A percentile compares a stretch with the other conserved stretches of the same genome.
Conservation (phyloP, 2,888 invertebrate genomes). For the Leptinotarsa haldemani region DNA sequence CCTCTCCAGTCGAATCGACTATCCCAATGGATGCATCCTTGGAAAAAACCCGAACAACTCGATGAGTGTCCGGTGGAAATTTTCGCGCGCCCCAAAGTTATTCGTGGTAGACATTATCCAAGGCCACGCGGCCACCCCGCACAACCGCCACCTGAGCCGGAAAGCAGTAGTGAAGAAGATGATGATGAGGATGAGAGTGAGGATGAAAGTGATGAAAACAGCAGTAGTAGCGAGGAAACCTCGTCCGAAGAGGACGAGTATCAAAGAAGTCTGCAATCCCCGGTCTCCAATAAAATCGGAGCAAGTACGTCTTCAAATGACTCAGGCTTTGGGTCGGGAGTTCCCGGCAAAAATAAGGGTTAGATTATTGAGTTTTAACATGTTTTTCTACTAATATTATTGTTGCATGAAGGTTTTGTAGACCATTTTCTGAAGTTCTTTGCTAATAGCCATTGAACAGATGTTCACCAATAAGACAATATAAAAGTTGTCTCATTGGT, state of each 20-base stretch:
- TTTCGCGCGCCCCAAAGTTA: conserved; percentile 63
- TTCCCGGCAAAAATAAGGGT: conserved; percentile 76
- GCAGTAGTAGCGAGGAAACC: conserved; percentile 52
- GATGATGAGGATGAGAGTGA: conserved; percentile 50
- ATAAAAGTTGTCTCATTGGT: too few relatives aligned
- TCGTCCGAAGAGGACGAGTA: conserved; percentile 46
- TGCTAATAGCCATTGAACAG: too few relatives aligned
- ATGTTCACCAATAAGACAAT: too few relatives aligned
- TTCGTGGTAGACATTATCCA: conserved; percentile 63
- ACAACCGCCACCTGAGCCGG: conserved; percentile 46
- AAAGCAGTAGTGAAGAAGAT: conserved; percentile 62
- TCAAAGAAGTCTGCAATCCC: conserved; percentile 49
- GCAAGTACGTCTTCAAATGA: conserved; percentile 85
- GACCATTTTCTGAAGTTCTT: neutral
- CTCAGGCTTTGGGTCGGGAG: conserved; percentile 80
- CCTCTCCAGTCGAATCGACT: conserved; percentile 64
- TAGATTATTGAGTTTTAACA: conserved; percentile 64
- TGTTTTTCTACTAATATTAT: conserved; percentile 36
- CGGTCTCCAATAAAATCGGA: conserved; percentile 63
- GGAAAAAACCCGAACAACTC: conserved; percentile 62
- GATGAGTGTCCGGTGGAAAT: conserved; percentile 63
- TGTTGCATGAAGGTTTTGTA: conserved; percentile 1
- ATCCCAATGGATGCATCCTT: conserved; percentile 63
- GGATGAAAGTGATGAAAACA: conserved; percentile 51
- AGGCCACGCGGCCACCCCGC: conserved; percentile 53